Percentiles rank a stretch among this genome's conserved stretches.
phyloP scores from a whole-genome alignment of 1,140 invertebrate species.

The Dinothrombium tinctorium region DNA sequence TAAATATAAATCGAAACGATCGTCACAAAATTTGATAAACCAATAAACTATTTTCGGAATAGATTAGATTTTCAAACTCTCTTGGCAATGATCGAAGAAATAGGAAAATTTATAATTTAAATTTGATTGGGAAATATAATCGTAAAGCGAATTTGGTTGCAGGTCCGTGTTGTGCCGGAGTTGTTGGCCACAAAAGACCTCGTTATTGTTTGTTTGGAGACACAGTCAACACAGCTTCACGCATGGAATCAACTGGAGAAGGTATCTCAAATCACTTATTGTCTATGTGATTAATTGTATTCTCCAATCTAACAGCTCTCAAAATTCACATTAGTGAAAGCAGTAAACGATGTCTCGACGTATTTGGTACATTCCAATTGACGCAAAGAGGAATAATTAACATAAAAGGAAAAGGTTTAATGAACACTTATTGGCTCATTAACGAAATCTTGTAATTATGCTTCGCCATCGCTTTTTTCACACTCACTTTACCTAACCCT shows the following conservation, averaged over 20 bases:
- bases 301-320: constrained; percentile 25
- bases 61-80: too few species aligned
- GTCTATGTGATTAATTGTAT: background rate
- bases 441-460: too few species aligned
- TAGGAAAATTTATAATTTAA: background rate
- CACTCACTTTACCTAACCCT: too few species aligned
- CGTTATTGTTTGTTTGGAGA: constrained; percentile 77
- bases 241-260: constrained; percentile 55
- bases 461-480: too few species aligned
- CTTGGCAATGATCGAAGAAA: background rate
- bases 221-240: constrained; percentile 44
- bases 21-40: background rate
- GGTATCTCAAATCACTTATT: constrained; percentile 23
- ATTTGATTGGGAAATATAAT: background rate
- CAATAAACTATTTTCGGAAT: too few species aligned
- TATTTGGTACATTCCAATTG: constrained; percentile 38
- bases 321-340: constrained; percentile 54
- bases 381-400: constrained; percentile 69
- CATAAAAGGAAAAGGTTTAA: constrained; percentile 62
- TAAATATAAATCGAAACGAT: background rate
- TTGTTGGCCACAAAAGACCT: constrained; percentile 81
- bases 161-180: constrained; percentile 35
- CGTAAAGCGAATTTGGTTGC: background rate
- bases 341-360: background rate
- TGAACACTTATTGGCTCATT: constrained; percentile 14